Base-by-base conservation (phyloP, 2,797 vertebrate genomes). In the Carcharodon carcharias region DNA sequence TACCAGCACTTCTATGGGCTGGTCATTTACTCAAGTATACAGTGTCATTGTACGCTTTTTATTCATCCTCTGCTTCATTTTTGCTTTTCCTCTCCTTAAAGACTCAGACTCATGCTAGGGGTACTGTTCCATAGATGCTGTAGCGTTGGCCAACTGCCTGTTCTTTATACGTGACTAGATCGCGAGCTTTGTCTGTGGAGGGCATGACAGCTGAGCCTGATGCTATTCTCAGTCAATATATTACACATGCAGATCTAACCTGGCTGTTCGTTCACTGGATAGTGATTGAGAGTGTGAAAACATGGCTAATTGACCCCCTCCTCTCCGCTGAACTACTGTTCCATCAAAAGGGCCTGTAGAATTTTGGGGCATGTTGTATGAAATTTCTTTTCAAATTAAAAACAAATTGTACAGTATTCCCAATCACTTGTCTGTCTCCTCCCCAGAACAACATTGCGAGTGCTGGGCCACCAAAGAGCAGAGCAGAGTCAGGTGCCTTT, bases 191-290 rank as follows among this genome's bases (percentile, higher is more conserved):
- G n/a, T 40, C 40, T 67, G 61, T 45, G 91, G 91, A 67, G n/a
- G 61, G n/a, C 8, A 67, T 65, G 61, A 45, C 61, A 45, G 61
- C 61, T 93, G 61, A 93, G 21, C 91, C 9, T 93, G 63, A 93
- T 93, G 58, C 61, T 93, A 45, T 93, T 93, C 91, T 67, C 61
- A 67, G 61, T 63, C 91, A 93, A 45, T 45, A 93, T 93, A n/a
- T 21, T 21, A 65, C 35, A 65, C 91, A 63, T 93, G 61, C 91
- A 67, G 40, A 45, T 45, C 61, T 21, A 93, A n/a, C 91, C 91
- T 93, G 91, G 58, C 56, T 63, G 56, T 63, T 40, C 50, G 45
- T 87, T 91, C 35, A 63, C 35, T 93, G 35, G 35, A 65, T 67
- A 45, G n/a, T 54, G n/a, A 26, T 65, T 12, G 23, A 23, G 61